Base-by-base conservation (phyloP, 2,888 invertebrate genomes). In the Salticus scenicus region DNA sequence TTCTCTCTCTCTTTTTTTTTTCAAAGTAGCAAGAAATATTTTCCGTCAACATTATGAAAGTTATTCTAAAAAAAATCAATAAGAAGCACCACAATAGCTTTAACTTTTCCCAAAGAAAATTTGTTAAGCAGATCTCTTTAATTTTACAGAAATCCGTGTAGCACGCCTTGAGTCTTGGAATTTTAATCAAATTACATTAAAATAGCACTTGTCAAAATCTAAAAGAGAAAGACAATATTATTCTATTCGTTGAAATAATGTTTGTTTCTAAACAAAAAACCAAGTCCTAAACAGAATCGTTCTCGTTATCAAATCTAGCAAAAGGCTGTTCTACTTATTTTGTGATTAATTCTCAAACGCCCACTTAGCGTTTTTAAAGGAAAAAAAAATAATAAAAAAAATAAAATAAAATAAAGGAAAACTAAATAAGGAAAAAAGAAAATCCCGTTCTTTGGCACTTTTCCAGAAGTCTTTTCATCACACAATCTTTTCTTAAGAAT, bases 281-380 rank as follows among this genome's bases (percentile, higher is more conserved):
- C 57, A 17, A 37, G n/a, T n/a, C n/a, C n/a, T n/a, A 70, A 70
- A 42, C 17, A 30, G 67, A 33, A 20, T 28, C 41, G 70, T 41
- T 70, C 70, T 70, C 42, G 28, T 70, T 70, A 70, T 70, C 70
- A 70, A 70, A 70, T 70, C 42, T 70, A 27, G 70, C 70, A 70
- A 70, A 70, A 70, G 70, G 42, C 27, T 27, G 17, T 70, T 70
- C 42, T 70, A 42, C 37, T 70, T 70, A 70, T 70, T 70, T 70
- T 70, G 70, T 70, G 70, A 70, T 70, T 70, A 70, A 70, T 70
- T 70, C 70, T 70, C 42, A 42, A 70, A 70, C 70, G 70, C 41
- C 42, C 70, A 42, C n/a, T 42, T 42, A 42, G 42, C 41, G 41
- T 70, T 70, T 42, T 17, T 37, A 17, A 70, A 28, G 28, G 42